phyloP scores from a whole-genome alignment of 2,113 vertebrate genomes.

The Crotalus helleri region DNA sequence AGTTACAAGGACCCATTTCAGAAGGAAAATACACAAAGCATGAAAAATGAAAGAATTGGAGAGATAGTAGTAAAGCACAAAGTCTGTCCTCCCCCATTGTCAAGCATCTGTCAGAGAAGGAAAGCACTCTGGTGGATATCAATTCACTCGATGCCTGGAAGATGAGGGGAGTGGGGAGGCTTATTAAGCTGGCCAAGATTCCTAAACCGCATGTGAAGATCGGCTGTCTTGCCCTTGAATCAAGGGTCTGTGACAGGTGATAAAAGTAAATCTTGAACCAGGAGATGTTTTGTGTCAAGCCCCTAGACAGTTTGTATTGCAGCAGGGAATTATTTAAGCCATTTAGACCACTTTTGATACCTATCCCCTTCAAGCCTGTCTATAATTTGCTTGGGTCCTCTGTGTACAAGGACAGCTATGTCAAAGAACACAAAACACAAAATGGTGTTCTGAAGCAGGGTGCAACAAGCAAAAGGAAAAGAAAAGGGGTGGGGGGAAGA shows the following conservation, averaged over 20 bases:
- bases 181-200: slow-evolving; percentile 61
- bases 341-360: slow-evolving; percentile 67
- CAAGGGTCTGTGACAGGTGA: slow-evolving; percentile 70
- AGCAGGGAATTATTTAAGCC: slow-evolving; percentile 66
- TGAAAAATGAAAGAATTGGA: not conserved
- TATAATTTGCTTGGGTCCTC: slow-evolving; percentile 62
- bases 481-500: not conserved
- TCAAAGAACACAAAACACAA: slow-evolving; percentile 47
- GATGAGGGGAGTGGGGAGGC: slow-evolving; percentile 22
- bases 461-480: not conserved
- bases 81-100: slow-evolving; percentile 32
- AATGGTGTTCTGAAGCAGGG: slow-evolving; percentile 30
- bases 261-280: slow-evolving; percentile 68
- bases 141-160: slow-evolving; percentile 46
- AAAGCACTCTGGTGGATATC: slow-evolving; percentile 40
- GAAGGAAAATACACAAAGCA: slow-evolving; percentile 4
- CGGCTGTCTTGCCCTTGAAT: slow-evolving; percentile 68
- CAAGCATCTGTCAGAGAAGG: slow-evolving; percentile 46
- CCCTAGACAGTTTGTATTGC: slow-evolving; percentile 59
- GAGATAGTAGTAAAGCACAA: slow-evolving; percentile 4
- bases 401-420: slow-evolving; percentile 54
- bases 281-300: slow-evolving; percentile 67
- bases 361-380: slow-evolving; percentile 55
- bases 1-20: slow-evolving; percentile 8
- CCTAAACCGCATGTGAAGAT: slow-evolving; percentile 54